Evolutionary conservation across 2,888 invertebrate species (phyloP), one percentile per base, ranked within the genome.

Genomic region (Teinopalpus imperialis): DNA sequence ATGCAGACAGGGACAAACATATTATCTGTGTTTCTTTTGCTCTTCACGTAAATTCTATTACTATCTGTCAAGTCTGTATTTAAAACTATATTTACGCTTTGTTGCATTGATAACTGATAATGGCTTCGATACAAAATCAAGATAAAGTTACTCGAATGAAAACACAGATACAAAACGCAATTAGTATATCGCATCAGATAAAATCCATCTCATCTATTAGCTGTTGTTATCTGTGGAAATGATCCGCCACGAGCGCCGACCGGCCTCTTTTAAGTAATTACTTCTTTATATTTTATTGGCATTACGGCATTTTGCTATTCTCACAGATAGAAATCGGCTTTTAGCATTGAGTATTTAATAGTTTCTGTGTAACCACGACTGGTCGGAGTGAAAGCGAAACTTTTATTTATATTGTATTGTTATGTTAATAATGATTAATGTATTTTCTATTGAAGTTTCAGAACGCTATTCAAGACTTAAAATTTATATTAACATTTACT

Each of bases 151-250:
- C 34, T 53, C 44, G 30, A 57, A 59, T 58, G 51, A 73, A 72
- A 72, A 66, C 66, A 57, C 66, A 62, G 63, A 69, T 73, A 73
- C 69, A 67, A 66, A 73, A 69, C 52, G 70, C 74, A 74, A 80
- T 79, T 79, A 75, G 70, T 75, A 68, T 71, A 71, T 74, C 74
- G 66, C 58, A 59, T 50, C 50, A 68, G 77, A 80, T 79, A 76
- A 71, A 59, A 74, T 75, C 70, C 57, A 63, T 72, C 71, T 63
- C 69, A 69, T 74, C 69, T 71, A 70, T 72, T 70, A 66, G 61
- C 63, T 50, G 56, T 50, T 57, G 61, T 64, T 65, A 75, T 74
- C 70, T 64, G 44, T 54, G 50, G 55, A 60, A 73, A 67, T 65
- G 60, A 73, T 75, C 70, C 63, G 43, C 26, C 31, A 44, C 21